Evolutionary conservation across 2,113 vertebrate genomes (phyloP).

Genomic region (Tyrannus savana): DNA sequence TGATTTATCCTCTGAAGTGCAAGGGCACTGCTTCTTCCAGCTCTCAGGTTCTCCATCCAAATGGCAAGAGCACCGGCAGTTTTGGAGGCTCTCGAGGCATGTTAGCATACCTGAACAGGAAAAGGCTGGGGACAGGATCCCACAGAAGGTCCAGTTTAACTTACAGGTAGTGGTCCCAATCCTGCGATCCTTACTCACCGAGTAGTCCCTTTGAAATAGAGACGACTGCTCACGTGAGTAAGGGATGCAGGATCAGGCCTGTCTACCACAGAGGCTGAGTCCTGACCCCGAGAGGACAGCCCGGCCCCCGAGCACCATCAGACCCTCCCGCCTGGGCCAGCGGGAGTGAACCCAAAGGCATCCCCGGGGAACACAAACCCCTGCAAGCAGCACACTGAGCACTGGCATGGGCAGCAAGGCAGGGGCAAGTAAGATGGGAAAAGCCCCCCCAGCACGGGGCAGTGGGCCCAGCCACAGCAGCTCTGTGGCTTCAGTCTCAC

Average conservation of each 20-base stretch:
- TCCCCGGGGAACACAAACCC: not conserved
- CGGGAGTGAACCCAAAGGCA: not conserved
- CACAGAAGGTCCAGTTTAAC: conserved; percentile 3
- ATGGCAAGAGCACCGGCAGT: not conserved
- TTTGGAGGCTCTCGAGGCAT: not conserved
- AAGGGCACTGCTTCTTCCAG: conserved; percentile 1
- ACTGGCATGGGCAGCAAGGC: not conserved
- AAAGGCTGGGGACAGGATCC: not conserved
- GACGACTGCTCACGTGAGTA: conserved; percentile 63
- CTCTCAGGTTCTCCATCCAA: not conserved
- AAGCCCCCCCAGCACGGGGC: not conserved
- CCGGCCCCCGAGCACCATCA: not conserved
- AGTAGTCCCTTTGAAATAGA: conserved; percentile 56
- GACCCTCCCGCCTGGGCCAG: not conserved
- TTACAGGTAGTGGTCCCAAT: conserved; percentile 59
- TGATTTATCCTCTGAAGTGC: not conserved
- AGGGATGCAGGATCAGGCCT: conserved; percentile 60
- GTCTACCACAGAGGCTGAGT: conserved; percentile 50
- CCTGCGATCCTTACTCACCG: conserved; percentile 64
- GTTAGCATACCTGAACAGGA: not conserved
- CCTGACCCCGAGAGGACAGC: not conserved
- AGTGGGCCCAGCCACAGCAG: fast-evolving
- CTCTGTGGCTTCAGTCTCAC: not conserved
- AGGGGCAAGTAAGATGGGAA: not conserved
- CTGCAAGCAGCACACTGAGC: not conserved